phyloP scores from a whole-genome alignment of 2,797 vertebrate genomes.

The Echiichthys vipera region DNA sequence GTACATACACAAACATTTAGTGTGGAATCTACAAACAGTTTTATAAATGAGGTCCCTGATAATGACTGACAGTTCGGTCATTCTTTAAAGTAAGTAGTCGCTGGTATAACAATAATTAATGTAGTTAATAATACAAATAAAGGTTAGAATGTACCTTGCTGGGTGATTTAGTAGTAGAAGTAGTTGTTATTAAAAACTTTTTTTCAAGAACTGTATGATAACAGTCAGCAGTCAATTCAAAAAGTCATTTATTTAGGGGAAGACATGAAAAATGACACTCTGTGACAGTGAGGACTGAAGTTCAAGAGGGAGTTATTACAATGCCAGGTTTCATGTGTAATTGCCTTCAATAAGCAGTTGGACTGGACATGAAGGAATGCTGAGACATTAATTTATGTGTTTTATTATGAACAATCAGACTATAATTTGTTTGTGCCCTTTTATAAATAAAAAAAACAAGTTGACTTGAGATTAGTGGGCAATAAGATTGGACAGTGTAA shows the following conservation, averaged over 20 bases:
- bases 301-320: slow-evolving; percentile 41
- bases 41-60: too few relatives aligned
- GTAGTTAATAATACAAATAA: too few relatives aligned
- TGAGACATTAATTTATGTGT: slow-evolving; percentile 35
- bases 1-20: too few relatives aligned
- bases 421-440: slow-evolving; percentile 27
- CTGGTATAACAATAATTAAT: too few relatives aligned
- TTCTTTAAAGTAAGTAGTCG: neutral
- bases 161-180: too few relatives aligned
- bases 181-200: too few relatives aligned
- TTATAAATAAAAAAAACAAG: slow-evolving; percentile 15
- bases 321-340: slow-evolving; percentile 40
- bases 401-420: slow-evolving; percentile 40
- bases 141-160: too few relatives aligned
- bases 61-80: neutral
- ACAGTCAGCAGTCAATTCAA: too few relatives aligned
- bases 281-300: slow-evolving; percentile 25
- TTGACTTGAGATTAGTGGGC: slow-evolving; percentile 11
- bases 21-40: too few relatives aligned
- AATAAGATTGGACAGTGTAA: slow-evolving; percentile 2
- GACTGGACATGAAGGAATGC: slow-evolving; percentile 43
- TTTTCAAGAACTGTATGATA: too few relatives aligned
- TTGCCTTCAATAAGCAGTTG: slow-evolving; percentile 52
- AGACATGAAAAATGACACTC: too few relatives aligned
- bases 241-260: too few relatives aligned